Evolutionary conservation across 2,113 vertebrate species (phyloP), one percentile per base, ranked within the genome.

Genomic region (Spea multiplicata): DNA sequence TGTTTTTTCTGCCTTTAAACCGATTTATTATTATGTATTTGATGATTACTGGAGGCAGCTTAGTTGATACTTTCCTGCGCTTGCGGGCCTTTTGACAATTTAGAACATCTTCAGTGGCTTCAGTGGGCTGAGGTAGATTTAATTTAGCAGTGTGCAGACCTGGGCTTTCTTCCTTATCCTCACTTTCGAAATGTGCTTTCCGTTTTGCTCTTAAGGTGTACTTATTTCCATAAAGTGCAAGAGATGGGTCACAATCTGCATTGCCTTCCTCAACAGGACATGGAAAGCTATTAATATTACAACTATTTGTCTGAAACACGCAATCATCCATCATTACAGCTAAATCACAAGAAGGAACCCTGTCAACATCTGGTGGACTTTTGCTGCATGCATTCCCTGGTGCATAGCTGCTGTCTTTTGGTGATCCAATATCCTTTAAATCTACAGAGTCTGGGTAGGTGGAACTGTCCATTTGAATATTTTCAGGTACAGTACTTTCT

Each of bases 21-120:
- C 97, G 90, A 89, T 99, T 99, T 85, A 99, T 98, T 78, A 99
- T 99, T 84, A 99, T 99, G 86, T 99, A 99, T 85, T 99, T 99
- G 84, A 99, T 99, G 83, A 99, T 96, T 82, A 99, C 92, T 59
- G 97, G 96, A 17, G 96, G 96, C 70, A 99, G 89, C 83, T 97
- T 98, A 88, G 93, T 94, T 72, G 92, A 92, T 83, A 95, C 85
- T 85, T 92, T 98, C 80, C 94, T 92, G 59, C 95, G 93, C 86
- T 97, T 98, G 87, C 94, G 91, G 84, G 89, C 87, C 85, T 95
- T 97, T 52, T 90, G 81, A 89, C 86, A 82, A 44, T 44, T 48
- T 44, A 66, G 44, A 88, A 86, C 88, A 86, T 90, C 89, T 90
- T 91, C 91, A 86, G 86, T 83, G 78, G 87, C 82, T 89, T 90